phyloP scores from a whole-genome alignment of 1,140 invertebrate species.

The Sitobion miscanthi region DNA sequence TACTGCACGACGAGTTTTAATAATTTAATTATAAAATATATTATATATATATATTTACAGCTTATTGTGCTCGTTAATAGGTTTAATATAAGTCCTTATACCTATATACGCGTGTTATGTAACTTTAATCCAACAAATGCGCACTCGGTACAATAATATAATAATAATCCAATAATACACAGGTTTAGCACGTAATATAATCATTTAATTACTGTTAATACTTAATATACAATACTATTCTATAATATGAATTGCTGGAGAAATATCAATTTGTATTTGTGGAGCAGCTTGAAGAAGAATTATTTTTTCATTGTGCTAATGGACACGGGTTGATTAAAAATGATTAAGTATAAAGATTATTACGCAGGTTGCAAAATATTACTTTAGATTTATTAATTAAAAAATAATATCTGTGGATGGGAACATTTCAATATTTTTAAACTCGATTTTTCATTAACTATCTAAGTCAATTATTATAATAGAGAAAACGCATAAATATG shows the following conservation, averaged over 20 bases:
- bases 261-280: neutral
- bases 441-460: neutral
- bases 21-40: conserved; percentile 16
- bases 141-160: neutral
- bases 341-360: neutral
- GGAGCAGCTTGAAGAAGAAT: neutral
- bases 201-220: neutral
- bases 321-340: neutral
- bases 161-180: conserved; percentile 4
- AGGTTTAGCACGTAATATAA: neutral
- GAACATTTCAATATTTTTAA: neutral
- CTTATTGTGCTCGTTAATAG: neutral
- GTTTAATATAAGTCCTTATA: neutral
- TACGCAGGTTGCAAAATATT: neutral
- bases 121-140: neutral
- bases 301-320: neutral
- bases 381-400: neutral
- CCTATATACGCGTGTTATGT: neutral
- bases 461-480: neutral
- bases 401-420: neutral
- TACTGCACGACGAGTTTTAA: neutral
- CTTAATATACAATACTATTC: conserved; percentile 1
- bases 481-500: neutral
- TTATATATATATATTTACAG: neutral
- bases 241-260: neutral